Base-by-base conservation (phyloP, 2,888 invertebrate genomes). In the Thyatira batis region DNA sequence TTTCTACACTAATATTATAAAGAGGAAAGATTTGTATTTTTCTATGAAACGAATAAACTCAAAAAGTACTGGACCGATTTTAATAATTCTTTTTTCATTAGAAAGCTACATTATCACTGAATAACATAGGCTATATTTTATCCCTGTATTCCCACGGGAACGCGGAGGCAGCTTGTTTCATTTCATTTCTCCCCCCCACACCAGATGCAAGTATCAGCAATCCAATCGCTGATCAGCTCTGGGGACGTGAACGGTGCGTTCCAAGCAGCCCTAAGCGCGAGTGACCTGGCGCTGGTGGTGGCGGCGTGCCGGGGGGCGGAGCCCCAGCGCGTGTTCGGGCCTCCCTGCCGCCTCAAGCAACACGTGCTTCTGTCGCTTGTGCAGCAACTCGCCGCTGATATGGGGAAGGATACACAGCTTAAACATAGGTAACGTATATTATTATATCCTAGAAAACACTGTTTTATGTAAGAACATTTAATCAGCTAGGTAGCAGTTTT, bases 311-410 rank as follows among this genome's bases (percentile, higher is more conserved):
- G 97, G 74, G 94, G 94, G 59, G 97, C 97, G 20, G 96, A 97
- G 76, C 96, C 97, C 0, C 93, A 94, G 53, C 93, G 93, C 58
- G 95, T 98, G 58, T 97, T 98, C 87, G 93, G 94, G 8, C 93
- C 93, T 63, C 93, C 94, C 13, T 97, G 97, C 79, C 62, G 73
- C 63, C 93, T 98, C 55, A 95, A 95, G 66, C 98, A 98, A 84
- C 97, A 96, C 70, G 97, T 98, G 55, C 92, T 99, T 63, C 93
- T 99, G 51, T 98, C 98, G 2, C 94, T 99, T 25, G 96, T 99
- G 71, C 98, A 99, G 84, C 98, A 98, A 87, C 94, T 98, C 8
- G 97, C 97, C 1, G 96, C 97, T 0, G 98, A 98, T 82, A 94
- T 99, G 89, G 93, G 93, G 54, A 93, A 95, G 54, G 95, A 97